phyloP scores from a whole-genome alignment of 2,113 vertebrate species.

The Pantherophis guttatus region DNA sequence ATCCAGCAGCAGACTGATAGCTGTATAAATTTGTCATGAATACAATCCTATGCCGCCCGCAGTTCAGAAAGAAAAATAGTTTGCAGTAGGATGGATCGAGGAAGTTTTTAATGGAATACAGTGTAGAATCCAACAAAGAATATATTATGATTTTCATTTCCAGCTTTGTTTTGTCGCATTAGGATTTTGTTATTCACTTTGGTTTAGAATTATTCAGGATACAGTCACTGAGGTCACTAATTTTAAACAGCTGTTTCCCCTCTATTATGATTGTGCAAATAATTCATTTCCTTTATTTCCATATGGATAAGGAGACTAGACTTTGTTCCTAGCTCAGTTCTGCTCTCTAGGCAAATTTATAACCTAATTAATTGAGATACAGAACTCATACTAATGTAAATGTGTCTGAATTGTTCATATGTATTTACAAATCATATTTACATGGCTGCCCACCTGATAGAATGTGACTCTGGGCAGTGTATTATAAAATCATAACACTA shows the following conservation, averaged over 20 bases:
- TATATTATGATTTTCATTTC: not conserved
- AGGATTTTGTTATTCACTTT: not conserved
- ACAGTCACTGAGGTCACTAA: not conserved
- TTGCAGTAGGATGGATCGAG: no score
- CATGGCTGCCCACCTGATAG: not conserved
- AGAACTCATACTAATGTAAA: not conserved
- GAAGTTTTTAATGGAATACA: not conserved
- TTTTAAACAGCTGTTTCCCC: not conserved
- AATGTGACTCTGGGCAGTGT: not conserved
- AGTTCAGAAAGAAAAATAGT: not conserved
- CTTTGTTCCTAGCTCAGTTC: not conserved
- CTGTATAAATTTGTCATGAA: not conserved
- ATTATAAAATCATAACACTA: not conserved
- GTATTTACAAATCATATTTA: not conserved
- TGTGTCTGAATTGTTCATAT: not conserved
- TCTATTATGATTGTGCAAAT: not conserved
- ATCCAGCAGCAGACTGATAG: not conserved
- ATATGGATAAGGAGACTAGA: not conserved
- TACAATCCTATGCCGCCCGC: not conserved
- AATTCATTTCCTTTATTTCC: not conserved
- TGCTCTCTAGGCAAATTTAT: not conserved
- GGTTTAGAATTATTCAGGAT: not conserved
- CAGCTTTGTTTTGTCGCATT: not conserved
- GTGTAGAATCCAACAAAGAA: not conserved
- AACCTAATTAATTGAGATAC: not conserved